A percentile compares a stretch with the other conserved stretches of the same genome.
Evolutionary conservation across 92 coral and sea anemone species (phyloP).

Genomic region (Muricea muricata): DNA sequence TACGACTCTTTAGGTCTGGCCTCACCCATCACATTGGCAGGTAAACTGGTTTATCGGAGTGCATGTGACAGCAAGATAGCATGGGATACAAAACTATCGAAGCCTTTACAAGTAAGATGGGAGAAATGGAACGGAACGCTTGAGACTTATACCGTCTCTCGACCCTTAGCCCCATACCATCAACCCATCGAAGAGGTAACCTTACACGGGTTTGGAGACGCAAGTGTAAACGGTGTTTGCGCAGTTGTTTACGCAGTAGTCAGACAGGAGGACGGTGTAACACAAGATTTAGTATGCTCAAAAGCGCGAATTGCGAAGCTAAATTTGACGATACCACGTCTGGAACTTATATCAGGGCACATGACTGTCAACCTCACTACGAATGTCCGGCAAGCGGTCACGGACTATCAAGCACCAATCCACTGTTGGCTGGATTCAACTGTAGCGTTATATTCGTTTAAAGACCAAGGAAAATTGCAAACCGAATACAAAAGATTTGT

Average conservation of each 20-base stretch:
- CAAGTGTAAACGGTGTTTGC: constrained; percentile 33
- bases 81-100: constrained; percentile 63
- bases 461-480: constrained; percentile 11
- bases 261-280: constrained; percentile 37
- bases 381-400: constrained; percentile 40
- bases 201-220: constrained; percentile 57
- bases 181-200: constrained; percentile 32
- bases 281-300: constrained; percentile 41
- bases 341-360: constrained; percentile 51
- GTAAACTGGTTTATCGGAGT: constrained; percentile 63
- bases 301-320: constrained; percentile 50
- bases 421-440: constrained; percentile 46
- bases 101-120: constrained; percentile 49
- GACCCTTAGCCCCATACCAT: constrained; percentile 40
- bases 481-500: constrained; percentile 12
- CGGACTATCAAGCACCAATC: constrained; percentile 21
- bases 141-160: constrained; percentile 47
- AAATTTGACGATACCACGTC: constrained; percentile 48
- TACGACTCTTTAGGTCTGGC: constrained; percentile 68
- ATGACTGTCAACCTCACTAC: constrained; percentile 19
- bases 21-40: constrained; percentile 55
- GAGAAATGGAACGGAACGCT: constrained; percentile 46
- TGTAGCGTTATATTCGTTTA: constrained; percentile 35
- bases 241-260: constrained; percentile 60
- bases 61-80: constrained; percentile 63